Conservation (phyloP, 2,113 vertebrate species). For the Phrynocephalus versicolor region DNA sequence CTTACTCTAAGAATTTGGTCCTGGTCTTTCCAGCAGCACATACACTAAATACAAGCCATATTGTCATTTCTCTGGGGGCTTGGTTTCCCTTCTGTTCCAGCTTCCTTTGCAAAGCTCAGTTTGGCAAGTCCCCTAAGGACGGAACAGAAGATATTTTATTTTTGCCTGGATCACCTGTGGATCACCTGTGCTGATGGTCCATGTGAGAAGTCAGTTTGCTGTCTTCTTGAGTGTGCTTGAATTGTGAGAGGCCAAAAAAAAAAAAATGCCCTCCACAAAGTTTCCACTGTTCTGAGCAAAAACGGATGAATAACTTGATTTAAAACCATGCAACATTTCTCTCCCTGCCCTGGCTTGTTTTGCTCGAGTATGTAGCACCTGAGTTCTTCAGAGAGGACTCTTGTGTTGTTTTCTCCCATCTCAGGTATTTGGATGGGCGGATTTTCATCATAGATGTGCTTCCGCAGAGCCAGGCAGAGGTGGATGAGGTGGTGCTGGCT, state of each 20-base stretch:
- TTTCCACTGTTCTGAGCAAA: not conserved
- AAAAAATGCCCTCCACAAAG: not conserved
- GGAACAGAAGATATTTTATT: not conserved
- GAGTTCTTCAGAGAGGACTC: rapidly evolving
- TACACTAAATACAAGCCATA: not conserved
- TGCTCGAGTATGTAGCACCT: not conserved
- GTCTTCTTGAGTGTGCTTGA: not conserved
- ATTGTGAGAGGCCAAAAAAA: not conserved
- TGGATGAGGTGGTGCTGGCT: constrained; percentile 72
- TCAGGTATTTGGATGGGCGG: constrained; percentile 77
- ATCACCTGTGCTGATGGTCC: not conserved
- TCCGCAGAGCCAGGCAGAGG: constrained; percentile 75
- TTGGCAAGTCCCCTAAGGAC: not conserved
- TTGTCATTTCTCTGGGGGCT: not conserved
- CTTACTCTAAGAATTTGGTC: not conserved
- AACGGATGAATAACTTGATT: not conserved
- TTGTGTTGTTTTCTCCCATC: not conserved
- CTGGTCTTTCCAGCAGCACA: not conserved
- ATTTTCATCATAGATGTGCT: constrained; percentile 79
- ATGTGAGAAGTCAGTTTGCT: not conserved
- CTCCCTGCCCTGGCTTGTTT: not conserved
- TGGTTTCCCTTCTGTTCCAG: not conserved
- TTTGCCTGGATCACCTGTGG: not conserved
- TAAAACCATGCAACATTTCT: not conserved
- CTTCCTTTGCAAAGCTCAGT: not conserved